Percentiles rank a stretch among this genome's conserved stretches.
phyloP scores from a whole-genome alignment of 2,888 invertebrate species.

The Hirudinaria manillensis region DNA sequence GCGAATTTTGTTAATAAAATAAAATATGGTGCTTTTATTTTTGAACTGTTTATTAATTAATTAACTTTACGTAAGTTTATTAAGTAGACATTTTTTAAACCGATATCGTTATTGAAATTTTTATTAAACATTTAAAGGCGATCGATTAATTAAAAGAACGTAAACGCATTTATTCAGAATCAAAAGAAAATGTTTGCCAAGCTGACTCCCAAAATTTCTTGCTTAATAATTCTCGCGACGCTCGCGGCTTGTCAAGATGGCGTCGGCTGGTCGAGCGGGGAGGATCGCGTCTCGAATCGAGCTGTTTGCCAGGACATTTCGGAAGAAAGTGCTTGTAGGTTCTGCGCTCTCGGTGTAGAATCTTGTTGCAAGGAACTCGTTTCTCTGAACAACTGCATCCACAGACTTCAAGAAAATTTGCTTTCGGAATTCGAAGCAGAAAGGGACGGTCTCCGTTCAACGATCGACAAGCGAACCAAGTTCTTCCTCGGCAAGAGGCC shows the following conservation, averaged over 20 bases:
- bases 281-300: background rate
- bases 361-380: background rate
- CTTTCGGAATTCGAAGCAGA: background rate
- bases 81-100: no score
- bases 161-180: background rate
- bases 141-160: background rate
- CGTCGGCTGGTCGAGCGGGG: background rate
- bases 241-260: background rate
- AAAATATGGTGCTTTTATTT: no score
- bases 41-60: no score
- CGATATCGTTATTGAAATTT: no score
- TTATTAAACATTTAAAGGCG: no score
- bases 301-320: background rate
- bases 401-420: background rate
- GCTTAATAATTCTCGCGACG: background rate
- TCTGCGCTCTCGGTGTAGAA: background rate
- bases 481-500: slow-evolving; percentile 26
- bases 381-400: background rate
- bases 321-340: background rate
- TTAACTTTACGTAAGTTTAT: no score
- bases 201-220: background rate
- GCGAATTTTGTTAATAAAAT: no score
- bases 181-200: background rate
- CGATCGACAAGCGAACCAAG: slow-evolving; percentile 10
- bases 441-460: background rate